Evolutionary conservation across 2,888 invertebrate species (phyloP), one percentile per base, ranked within the genome.

Genomic region (Sphaerophoria rueppellii): DNA sequence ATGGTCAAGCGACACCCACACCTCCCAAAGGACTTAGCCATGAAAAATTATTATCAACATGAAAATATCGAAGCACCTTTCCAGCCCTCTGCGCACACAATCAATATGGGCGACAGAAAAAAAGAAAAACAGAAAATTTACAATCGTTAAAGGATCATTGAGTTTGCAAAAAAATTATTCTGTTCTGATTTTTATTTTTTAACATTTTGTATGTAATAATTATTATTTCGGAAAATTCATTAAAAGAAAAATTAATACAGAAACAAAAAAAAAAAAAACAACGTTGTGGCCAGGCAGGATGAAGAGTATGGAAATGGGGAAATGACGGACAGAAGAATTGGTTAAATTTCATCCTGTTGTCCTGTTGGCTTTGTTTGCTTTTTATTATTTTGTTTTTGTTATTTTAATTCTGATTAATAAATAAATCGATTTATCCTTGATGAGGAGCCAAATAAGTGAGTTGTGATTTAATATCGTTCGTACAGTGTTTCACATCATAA

Each of bases 331-430:
- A 24, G 11, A 32, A 32, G 12, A 43, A 58, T 16, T 57, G 67
- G 52, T 70, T 60, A 60, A 81, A 76, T 69, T 70, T 69, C 65
- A 65, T 73, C 50, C 46, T 52, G 69, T 76, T 73, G 69, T 72
- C 72, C 69, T 61, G 67, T 73, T 72, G 76, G 72, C 67, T 76
- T 67, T 9, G 12, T 40, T 40, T 6, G 43, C 9, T 60, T 43
- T 11, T 32, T 1, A 4, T 40, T 58, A 40, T 35, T 35, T 14
- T 58, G 7, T 1, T 24, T 52, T 52, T 52, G 24, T 3, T 72
- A n/a, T 82, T 82, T 75, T 71, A 74, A 85, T 81, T 80, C 55
- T 76, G 50, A 81, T 85, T 81, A 77, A 85, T 85, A 85, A 81
- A 85, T 81, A 81, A 85, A 76, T 85, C 73, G 80, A 81, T 85